Percentiles rank a stretch among this genome's conserved stretches.
Conservation (phyloP, 2,888 invertebrate genomes). For the Cordilura impudica region DNA sequence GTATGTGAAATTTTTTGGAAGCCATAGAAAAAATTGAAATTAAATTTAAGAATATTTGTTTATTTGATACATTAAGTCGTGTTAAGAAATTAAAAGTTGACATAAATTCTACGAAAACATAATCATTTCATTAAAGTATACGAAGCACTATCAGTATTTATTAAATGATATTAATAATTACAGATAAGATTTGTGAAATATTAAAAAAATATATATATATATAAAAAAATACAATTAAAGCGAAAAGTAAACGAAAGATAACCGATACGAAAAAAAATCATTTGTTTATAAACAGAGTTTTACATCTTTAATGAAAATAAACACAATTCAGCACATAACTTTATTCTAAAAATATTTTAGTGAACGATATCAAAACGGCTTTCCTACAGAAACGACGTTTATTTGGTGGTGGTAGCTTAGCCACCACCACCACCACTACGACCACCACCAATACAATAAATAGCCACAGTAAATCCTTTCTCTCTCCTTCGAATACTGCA, state of each 20-base stretch:
- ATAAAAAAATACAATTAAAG: not conserved
- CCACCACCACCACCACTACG: not conserved
- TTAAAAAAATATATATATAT: not conserved
- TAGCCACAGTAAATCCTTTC: not conserved
- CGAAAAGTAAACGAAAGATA: not conserved
- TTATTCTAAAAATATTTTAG: not conserved
- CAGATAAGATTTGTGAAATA: not conserved
- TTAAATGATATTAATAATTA: not conserved
- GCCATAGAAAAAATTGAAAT: not conserved
- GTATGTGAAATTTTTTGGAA: not conserved
- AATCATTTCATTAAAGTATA: not conserved
- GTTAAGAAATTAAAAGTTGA: not conserved
- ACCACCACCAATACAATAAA: not conserved
- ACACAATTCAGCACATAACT: not conserved
- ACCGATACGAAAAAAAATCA: not conserved
- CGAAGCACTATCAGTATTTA: not conserved
- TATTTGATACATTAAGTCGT: not conserved
- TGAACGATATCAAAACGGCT: constrained; percentile 53
- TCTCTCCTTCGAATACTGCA: not conserved
- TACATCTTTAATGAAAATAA: not conserved
- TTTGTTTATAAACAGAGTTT: not conserved
- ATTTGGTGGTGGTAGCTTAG: constrained; percentile 42
- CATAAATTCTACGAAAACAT: not conserved
- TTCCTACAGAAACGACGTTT: constrained; percentile 57
- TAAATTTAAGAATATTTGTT: not conserved